Evolutionary conservation across 1,140 invertebrate species (phyloP), one percentile per base, ranked within the genome.

Genomic region (Periplaneta americana): DNA sequence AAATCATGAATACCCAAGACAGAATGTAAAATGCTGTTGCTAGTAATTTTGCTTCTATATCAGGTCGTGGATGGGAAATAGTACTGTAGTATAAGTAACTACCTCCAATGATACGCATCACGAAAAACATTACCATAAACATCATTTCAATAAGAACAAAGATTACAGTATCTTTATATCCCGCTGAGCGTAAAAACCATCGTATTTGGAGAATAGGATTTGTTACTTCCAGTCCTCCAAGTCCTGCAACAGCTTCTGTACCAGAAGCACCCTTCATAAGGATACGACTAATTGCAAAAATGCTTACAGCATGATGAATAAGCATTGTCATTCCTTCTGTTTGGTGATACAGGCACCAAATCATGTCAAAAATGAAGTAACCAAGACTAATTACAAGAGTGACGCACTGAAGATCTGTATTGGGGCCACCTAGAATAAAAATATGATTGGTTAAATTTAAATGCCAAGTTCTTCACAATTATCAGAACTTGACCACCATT

Each of bases 151-250:
- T 80, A 15, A 81, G 31, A 11, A 75, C 78, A 57, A 74, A 83
- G 31, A 77, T 22, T n/a, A 66, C n/a, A 37, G 79, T 83, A 31
- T 84, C 75, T 75, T 85, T 85, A 75, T 86, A 86, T 28, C 88
- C 87, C 48, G 84, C 83, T 6, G 84, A 84, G 35, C 88, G 82
- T 48, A 48, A 48, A 15, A 88, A 57, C 91, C 91, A 92, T 85
- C 91, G 85, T 2, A 85, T 84, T 87, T 92, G 91, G 39, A 92
- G 86, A n/a, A 91, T 85, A 34, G 91, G 91, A 86, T 92, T 92
- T 1, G 91, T 91, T 33, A 91, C 83, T 87, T 92, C 91, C 86
- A 92, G 85, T 57, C 89, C 85, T 1, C 89, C 89, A 15, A 92
- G 83, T 10, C 88, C 88, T 22, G 82, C 83, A 32, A 84, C 86